Conservation (phyloP, 2,888 invertebrate species). For the Philonicus albiceps region DNA sequence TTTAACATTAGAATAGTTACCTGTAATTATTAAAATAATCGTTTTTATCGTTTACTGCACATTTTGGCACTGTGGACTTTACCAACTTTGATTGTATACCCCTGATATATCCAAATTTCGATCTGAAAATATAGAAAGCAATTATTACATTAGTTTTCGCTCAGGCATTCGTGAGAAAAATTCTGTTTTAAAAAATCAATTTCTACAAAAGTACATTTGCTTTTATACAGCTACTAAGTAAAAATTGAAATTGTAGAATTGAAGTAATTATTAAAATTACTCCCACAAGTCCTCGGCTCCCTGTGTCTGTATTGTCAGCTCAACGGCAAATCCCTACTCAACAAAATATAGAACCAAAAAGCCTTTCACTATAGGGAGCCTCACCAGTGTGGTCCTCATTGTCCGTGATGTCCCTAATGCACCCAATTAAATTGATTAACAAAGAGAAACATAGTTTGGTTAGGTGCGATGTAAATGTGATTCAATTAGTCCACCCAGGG, state of each 20-base stretch:
- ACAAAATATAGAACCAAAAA: neutral
- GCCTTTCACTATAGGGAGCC: neutral
- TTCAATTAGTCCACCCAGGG: neutral
- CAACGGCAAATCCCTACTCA: neutral
- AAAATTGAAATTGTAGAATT: neutral
- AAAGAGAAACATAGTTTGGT: neutral
- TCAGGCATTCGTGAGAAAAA: neutral
- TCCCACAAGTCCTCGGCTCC: neutral
- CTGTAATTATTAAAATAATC: too few relatives aligned
- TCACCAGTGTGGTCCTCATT: neutral
- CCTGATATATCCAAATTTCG: too few relatives aligned
- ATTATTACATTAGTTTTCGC: neutral
- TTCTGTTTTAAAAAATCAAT: neutral
- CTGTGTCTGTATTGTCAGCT: neutral
- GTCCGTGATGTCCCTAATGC: neutral
- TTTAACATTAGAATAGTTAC: too few relatives aligned
- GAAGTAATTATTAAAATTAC: neutral
- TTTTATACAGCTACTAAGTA: neutral
- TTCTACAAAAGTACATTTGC: neutral
- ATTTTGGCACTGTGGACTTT: too few relatives aligned
- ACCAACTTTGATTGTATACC: too few relatives aligned
- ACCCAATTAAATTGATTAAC: neutral
- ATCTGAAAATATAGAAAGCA: neutral
- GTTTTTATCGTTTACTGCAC: too few relatives aligned
- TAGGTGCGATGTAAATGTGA: conserved; percentile 11